Evolutionary conservation across 2,888 invertebrate species (phyloP).

Genomic region (Aphodius granarius): DNA sequence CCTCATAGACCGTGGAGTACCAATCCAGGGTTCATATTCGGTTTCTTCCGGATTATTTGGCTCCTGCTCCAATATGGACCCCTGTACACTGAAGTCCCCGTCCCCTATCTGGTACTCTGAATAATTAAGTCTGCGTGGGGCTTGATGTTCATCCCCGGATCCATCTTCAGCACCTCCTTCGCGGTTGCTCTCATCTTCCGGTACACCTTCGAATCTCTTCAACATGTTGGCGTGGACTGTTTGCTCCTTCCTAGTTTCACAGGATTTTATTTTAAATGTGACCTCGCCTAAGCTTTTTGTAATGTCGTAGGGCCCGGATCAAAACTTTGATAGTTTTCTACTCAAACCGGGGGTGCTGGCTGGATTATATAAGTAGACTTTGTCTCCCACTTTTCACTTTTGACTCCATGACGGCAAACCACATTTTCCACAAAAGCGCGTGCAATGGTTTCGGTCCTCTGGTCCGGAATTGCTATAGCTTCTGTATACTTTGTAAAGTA

Average conservation of each 20-base stretch:
- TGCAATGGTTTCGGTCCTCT: constrained; percentile 37
- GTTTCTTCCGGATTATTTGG: not conserved
- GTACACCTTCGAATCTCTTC: not conserved
- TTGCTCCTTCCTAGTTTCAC: not conserved
- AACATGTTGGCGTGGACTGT: not conserved
- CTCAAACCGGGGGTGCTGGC: not conserved
- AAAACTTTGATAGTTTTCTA: not conserved
- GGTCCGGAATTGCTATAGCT: constrained; percentile 39
- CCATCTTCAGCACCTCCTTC: not conserved
- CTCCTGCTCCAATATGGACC: not conserved
- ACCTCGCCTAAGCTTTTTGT: not conserved
- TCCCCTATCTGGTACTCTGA: not conserved
- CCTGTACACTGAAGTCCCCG: not conserved
- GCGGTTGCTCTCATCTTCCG: not conserved
- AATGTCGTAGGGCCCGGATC: not conserved
- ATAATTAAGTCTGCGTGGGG: not conserved
- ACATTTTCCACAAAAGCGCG: constrained; percentile 35
- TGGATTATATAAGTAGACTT: not conserved
- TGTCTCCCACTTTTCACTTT: not conserved
- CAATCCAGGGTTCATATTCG: not conserved
- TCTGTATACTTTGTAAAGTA: constrained; percentile 35
- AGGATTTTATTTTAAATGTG: not conserved
- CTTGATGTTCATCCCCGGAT: not conserved
- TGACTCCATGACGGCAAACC: constrained; percentile 37
- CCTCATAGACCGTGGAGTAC: too few relatives aligned